Base-by-base conservation (phyloP, 2,888 invertebrate species). In the Falcaria lacertinaria region DNA sequence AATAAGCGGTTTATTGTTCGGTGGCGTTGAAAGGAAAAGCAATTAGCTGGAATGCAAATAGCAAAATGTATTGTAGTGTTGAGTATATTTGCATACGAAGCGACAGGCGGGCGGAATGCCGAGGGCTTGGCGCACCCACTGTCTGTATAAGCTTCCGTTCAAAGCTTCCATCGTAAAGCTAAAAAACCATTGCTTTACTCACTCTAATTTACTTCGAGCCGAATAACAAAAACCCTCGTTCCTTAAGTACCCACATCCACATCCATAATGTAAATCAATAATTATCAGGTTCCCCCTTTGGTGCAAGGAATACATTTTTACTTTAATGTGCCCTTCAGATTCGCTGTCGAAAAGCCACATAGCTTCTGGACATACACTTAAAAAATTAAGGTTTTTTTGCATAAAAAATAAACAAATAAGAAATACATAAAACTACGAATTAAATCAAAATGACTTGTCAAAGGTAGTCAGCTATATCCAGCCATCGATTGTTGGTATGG, bases 21-120 rank as follows among this genome's bases (percentile, higher is more conserved):
- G 50, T 57, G 64, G 59, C 64, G 74, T 67, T 65, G 72, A 82
- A 80, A 83, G 82, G 82, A 80, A 83, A 82, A 80, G 82, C 85
- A 85, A 86, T 86, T 87, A 86, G 79, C 76, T 74, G 48, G 69
- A 83, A 81, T 75, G 76, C 76, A 81, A 84, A 84, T 81, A 78
- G 74, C 71, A 57, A 75, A 80, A 77, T 79, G 75, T 80, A 81
- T 79, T 78, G 80, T 79, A 75, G 72, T 75, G 69, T 64, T 75
- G 62, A 68, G 61, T 67, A 68, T 73, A 85, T 86, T 86, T 80
- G 78, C 86, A 86, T 85, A 73, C 68, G 69, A 76, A 78, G 76
- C 77, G 80, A 52, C 63, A 64, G 56, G 63, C 60, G 60, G 57
- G 58, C 61, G 72, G 69, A 70, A 68, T 69, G 65, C 68, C 65